Evolutionary conservation across 23 tunicate species (phyloP).

Genomic region (Styela plicata): DNA sequence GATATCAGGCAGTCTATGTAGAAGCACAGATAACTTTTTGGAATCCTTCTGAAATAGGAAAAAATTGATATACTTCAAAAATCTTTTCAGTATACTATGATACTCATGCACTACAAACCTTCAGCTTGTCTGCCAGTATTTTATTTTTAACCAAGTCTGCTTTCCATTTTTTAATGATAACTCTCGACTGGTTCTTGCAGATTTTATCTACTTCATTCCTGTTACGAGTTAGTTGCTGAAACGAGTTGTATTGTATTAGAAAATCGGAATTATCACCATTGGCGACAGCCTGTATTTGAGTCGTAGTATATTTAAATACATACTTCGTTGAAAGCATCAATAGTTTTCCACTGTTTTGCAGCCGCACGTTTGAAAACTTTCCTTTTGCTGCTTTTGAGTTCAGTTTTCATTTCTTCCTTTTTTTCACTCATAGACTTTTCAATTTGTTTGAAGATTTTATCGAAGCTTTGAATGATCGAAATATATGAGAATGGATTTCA

Average conservation of each 20-base stretch:
- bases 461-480: background rate
- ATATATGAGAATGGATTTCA: no score
- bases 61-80: no score
- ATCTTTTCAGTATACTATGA: background rate
- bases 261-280: no score
- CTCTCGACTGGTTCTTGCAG: background rate
- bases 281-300: no score
- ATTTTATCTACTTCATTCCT: background rate
- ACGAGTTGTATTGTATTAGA: no score
- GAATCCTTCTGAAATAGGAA: background rate
- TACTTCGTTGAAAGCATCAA: background rate
- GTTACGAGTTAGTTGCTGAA: background rate
- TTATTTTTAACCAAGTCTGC: background rate
- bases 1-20: background rate
- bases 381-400: background rate
- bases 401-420: background rate
- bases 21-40: background rate
- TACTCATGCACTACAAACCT: background rate
- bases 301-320: background rate
- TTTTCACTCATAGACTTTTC: background rate
- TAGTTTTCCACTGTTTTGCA: background rate
- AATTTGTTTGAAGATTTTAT: slow-evolving; percentile 3
- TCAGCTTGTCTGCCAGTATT: background rate
- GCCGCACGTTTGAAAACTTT: background rate
- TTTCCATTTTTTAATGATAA: background rate